These are phyloP conservation scores for Daboia siamensis DNA, from an alignment of 2,113 vertebrate species.

Conservation along the genomic window DNA sequence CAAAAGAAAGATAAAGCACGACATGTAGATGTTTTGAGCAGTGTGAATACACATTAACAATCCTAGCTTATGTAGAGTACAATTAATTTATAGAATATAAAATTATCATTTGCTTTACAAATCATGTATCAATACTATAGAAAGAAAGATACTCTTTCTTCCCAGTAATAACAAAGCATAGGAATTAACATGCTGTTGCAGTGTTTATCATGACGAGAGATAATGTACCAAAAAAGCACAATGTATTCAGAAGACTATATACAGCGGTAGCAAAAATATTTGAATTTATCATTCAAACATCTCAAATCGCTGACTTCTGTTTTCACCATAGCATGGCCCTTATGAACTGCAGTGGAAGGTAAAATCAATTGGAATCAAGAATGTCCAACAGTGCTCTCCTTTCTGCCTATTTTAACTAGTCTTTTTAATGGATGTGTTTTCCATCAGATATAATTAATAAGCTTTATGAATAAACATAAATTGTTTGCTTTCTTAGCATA, in stretches of 20 bases:
- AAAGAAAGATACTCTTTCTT: constrained; percentile 62
- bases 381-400: constrained; percentile 48
- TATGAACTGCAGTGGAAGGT: constrained; percentile 45
- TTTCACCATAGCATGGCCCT: constrained; percentile 47
- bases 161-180: constrained; percentile 62
- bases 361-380: constrained; percentile 46
- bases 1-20: constrained; percentile 61
- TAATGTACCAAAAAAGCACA: constrained; percentile 66
- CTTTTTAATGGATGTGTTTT: constrained; percentile 49
- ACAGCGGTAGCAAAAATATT: constrained; percentile 64
- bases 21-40: constrained; percentile 67
- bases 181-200: constrained; percentile 77
- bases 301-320: constrained; percentile 45
- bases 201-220: constrained; percentile 68
- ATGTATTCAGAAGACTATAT: constrained; percentile 61
- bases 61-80: constrained; percentile 71
- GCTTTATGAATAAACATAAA: constrained; percentile 57
- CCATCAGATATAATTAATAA: constrained; percentile 54
- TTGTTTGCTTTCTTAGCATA: constrained; percentile 60
- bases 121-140: constrained; percentile 60
- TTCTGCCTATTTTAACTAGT: constrained; percentile 47
- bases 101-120: constrained; percentile 74
- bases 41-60: constrained; percentile 73
- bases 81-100: constrained; percentile 70
- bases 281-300: constrained; percentile 63